Conservation (phyloP, 2,113 vertebrate species). For the Alethe diademata region DNA sequence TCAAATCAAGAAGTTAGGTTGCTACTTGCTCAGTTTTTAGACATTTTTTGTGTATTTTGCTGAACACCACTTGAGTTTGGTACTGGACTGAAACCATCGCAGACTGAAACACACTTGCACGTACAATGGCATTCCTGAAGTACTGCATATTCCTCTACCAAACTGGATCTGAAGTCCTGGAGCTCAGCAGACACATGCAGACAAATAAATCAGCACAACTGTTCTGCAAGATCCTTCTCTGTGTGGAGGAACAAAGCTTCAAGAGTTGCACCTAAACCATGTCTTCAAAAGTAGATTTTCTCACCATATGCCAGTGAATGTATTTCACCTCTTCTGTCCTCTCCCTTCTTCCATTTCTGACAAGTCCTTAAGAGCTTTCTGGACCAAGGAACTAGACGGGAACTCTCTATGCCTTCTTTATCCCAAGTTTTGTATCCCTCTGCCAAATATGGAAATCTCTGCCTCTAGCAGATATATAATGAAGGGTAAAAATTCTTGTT, state of each 20-base stretch:
- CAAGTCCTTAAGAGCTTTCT: not conserved
- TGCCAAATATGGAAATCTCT: not conserved
- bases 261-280: not conserved
- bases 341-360: not conserved
- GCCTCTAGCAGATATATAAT: not conserved
- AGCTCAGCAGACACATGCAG: not conserved
- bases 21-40: not conserved
- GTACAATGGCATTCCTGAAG: not conserved
- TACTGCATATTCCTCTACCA: not conserved
- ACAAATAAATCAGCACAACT: not conserved
- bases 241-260: not conserved
- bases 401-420: not conserved
- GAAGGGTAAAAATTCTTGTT: not conserved
- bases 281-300: not conserved
- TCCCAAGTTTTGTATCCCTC: not conserved
- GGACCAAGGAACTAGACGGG: not conserved
- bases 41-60: not conserved
- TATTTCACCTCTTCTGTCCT: not conserved
- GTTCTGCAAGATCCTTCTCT: not conserved
- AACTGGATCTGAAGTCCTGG: not conserved
- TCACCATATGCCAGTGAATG: not conserved
- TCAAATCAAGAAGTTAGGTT: not conserved
- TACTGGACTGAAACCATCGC: not conserved
- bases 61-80: not conserved
- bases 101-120: accelerated